phyloP scores from a whole-genome alignment of 2,113 vertebrate species.

The Anseranas semipalmata region DNA sequence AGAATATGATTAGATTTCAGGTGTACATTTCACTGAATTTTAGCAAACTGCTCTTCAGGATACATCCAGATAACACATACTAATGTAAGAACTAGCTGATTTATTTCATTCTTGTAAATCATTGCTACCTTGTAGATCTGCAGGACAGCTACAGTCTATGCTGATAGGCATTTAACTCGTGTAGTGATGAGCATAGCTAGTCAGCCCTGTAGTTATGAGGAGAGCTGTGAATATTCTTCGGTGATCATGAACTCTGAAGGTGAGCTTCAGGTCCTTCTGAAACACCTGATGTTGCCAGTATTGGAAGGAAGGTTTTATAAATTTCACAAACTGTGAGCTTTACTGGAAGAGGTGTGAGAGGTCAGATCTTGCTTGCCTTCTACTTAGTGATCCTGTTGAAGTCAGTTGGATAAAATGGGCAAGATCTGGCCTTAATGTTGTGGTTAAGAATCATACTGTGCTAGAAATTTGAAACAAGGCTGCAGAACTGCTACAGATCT shows the following conservation, averaged over 20 bases:
- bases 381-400: not conserved
- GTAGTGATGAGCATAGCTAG: not conserved
- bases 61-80: not conserved
- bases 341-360: not conserved
- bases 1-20: constrained; percentile 13
- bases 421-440: not conserved
- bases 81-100: not conserved
- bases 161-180: not conserved
- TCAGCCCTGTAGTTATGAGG: not conserved
- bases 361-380: not conserved
- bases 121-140: constrained; percentile 2
- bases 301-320: not conserved
- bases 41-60: constrained; percentile 27
- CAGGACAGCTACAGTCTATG: not conserved
- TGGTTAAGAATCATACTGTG: not conserved
- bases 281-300: not conserved
- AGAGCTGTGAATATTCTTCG: not conserved
- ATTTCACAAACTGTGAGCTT: not conserved
- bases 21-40: constrained; percentile 39
- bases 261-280: not conserved
- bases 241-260: not conserved
- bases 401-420: not conserved
- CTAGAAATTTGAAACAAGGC: not conserved
- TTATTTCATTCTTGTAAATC: not conserved
- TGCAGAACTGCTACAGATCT: not conserved